phyloP scores from a whole-genome alignment of 2,797 vertebrate species.

The Brachymystax lenok region DNA sequence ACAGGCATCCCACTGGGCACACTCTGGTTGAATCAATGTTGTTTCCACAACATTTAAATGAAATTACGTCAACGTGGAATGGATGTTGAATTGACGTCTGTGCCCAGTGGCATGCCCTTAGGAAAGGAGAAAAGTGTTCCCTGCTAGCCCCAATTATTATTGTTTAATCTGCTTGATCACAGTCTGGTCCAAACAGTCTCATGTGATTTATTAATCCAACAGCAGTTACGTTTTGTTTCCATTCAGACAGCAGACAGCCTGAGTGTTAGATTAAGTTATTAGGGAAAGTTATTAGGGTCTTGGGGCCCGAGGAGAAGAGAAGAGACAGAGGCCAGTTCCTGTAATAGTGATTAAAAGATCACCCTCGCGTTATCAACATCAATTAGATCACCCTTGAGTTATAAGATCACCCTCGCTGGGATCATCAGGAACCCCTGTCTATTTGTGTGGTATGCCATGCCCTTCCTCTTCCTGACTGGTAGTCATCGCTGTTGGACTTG shows the following conservation, averaged over 20 bases:
- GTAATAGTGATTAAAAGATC: background rate
- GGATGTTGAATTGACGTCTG: too few relatives aligned
- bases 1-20: background rate
- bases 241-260: background rate
- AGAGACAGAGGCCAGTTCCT: background rate
- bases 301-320: background rate
- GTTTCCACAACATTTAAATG: too few relatives aligned
- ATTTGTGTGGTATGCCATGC: background rate
- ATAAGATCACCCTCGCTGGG: background rate
- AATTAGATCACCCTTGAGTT: too few relatives aligned
- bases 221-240: background rate
- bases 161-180: background rate
- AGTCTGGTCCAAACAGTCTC: background rate
- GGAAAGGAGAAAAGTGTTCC: background rate
- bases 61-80: too few relatives aligned
- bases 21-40: background rate
- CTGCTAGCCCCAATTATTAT: background rate
- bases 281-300: background rate
- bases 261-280: background rate
- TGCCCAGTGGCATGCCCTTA: background rate
- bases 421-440: background rate
- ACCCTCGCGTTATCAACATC: too few relatives aligned
- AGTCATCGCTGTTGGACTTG: background rate
- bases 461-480: background rate
- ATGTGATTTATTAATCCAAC: background rate